Base-by-base conservation (phyloP, 1,140 invertebrate species). In the Pectinophora gossypiella region DNA sequence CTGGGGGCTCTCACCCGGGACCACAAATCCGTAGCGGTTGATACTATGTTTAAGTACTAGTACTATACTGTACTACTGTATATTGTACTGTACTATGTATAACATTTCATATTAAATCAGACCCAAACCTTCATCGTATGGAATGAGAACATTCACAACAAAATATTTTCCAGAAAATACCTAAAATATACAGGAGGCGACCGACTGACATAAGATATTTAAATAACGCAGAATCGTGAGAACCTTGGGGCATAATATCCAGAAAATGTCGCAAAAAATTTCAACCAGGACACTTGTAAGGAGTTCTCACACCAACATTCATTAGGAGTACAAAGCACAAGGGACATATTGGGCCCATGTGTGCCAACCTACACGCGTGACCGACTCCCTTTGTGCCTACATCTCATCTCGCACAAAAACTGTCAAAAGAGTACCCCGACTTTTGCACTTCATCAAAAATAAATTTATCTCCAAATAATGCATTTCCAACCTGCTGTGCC, bases 401-500 rank as follows among this genome's bases (percentile, higher is more conserved):
- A 73, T 75, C 66, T 66, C 60, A 55, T 54, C 64, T 54, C 56
- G 64, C 55, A 52, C 54, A 79, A 76, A 73, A 54, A 70, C 68
- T 62, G 67, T 75, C 72, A 75, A 77, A 68, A 68, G 64, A 62
- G 58, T 52, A 61, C 70, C 55, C 54, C 68, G 70, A 83, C 78
- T 85, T 75, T 80, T 77, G 75, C 79, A 86, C 79, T 85, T 85
- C 83, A 86, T 86, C 80, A 86, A 86, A 85, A 66, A 77, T 79
- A 80, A 73, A 86, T 86, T 85, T 83, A 79, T 65, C 59, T 55
- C 55, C 48, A 56, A 69, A 80, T 79, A 84, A 82, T 77, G 58
- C 57, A 67, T 53, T 58, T 64, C 59, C 61, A 76, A 78, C 76
- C 75, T 81, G 77, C 59, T 72, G 55, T 52, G 48, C 38, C 55